Conservation (phyloP, 2,113 vertebrate genomes). For the Zapornia atra region DNA sequence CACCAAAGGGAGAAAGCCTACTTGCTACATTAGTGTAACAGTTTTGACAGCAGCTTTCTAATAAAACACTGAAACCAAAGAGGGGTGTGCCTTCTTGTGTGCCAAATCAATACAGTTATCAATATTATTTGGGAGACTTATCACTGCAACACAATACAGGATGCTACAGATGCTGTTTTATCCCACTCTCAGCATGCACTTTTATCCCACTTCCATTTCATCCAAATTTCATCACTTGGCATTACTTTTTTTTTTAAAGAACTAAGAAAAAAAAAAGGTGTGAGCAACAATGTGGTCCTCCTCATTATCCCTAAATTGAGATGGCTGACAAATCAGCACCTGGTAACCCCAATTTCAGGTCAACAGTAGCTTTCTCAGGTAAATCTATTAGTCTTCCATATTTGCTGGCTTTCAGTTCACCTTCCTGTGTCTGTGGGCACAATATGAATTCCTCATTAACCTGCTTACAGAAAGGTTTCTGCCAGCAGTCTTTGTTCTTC, state of each 20-base stretch:
- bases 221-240: background rate
- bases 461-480: background rate
- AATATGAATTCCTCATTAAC: background rate
- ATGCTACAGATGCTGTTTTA: background rate
- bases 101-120: background rate
- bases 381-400: background rate
- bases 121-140: background rate
- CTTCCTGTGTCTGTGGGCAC: background rate
- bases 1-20: background rate
- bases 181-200: background rate
- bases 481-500: background rate
- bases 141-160: background rate
- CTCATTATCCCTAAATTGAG: background rate
- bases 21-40: background rate
- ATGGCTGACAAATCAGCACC: constrained; percentile 14
- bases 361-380: background rate
- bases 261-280: background rate
- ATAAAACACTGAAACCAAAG: background rate
- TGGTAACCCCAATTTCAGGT: constrained; percentile 17
- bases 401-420: background rate
- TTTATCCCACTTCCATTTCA: background rate
- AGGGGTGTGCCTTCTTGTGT: background rate
- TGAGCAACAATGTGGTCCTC: background rate
- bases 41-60: background rate
- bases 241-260: background rate